Conservation (phyloP, 2,113 vertebrate species). For the Mobula hypostoma region DNA sequence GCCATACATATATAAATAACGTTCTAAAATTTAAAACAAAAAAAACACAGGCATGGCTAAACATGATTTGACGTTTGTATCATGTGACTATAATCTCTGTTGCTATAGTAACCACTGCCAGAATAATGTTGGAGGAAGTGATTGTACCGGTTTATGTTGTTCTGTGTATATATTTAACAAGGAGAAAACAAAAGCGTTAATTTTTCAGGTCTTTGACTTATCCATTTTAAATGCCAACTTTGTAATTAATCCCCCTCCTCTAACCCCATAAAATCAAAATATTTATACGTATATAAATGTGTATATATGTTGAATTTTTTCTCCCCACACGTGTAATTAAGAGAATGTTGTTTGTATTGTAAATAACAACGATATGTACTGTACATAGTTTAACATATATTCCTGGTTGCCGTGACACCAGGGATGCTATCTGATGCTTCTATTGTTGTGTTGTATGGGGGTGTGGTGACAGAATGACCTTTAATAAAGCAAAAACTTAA, state of each 20-base stretch:
- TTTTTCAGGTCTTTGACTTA: conserved; percentile 19
- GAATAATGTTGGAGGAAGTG: conserved; percentile 35
- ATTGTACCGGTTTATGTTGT: conserved; percentile 28
- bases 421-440: conserved; percentile 31
- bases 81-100: conserved; percentile 27
- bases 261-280: conserved; percentile 30
- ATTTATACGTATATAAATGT: conserved; percentile 36
- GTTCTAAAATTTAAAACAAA: conserved; percentile 1
- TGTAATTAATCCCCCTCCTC: conserved; percentile 24
- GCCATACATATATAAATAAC: conserved; percentile 25
- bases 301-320: conserved; percentile 37
- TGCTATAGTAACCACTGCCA: conserved; percentile 35
- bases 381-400: conserved; percentile 35
- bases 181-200: conserved; percentile 19
- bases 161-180: conserved; percentile 30
- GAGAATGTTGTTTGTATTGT: conserved; percentile 35
- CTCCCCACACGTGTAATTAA: conserved; percentile 34
- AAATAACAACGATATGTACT: conserved; percentile 35
- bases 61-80: conserved; percentile 32
- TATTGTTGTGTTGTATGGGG: conserved; percentile 33
- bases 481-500: conserved; percentile 33
- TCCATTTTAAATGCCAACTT: conserved; percentile 31
- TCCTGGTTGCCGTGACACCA: conserved; percentile 13
- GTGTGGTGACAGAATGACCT: conserved; percentile 32
- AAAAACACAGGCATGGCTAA: conserved; percentile 20